Percentiles rank a stretch among this genome's conserved stretches.
phyloP scores from a whole-genome alignment of 2,797 vertebrate genomes.

The Molossus alvarezi region DNA sequence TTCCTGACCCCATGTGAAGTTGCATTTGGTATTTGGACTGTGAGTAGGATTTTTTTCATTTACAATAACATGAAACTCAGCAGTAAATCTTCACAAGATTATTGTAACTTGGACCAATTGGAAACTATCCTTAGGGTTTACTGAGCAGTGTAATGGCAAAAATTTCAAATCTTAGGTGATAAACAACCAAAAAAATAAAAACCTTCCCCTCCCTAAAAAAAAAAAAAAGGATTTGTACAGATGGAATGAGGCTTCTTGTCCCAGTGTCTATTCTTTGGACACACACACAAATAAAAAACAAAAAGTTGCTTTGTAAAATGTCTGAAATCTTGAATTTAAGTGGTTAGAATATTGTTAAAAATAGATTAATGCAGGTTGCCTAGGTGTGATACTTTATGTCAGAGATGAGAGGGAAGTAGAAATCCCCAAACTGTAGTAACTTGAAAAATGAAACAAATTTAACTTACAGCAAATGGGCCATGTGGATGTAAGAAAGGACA shows the following conservation, averaged over 20 bases:
- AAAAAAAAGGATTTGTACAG: neutral
- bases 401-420: constrained; percentile 69
- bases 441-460: constrained; percentile 82
- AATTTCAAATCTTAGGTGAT: constrained; percentile 64
- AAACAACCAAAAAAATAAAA: constrained; percentile 54
- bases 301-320: constrained; percentile 55
- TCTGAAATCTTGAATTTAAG: constrained; percentile 53
- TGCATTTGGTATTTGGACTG: constrained; percentile 70
- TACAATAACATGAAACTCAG: constrained; percentile 72
- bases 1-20: constrained; percentile 63
- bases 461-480: constrained; percentile 61
- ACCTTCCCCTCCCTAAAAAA: neutral
- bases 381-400: constrained; percentile 65
- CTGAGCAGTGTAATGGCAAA: constrained; percentile 40
- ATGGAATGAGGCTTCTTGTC: constrained; percentile 2
- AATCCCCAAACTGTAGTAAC: constrained; percentile 76
- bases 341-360: neutral
- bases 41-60: constrained; percentile 78
- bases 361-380: constrained; percentile 42
- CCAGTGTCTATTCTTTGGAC: constrained; percentile 31
- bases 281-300: neutral
- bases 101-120: constrained; percentile 61
- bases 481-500: constrained; percentile 67
- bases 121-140: constrained; percentile 68
- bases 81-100: constrained; percentile 75